These are phyloP conservation scores for Hydriomena furcata DNA, from an alignment of 2,888 invertebrate species.

Conservation along the genomic window DNA sequence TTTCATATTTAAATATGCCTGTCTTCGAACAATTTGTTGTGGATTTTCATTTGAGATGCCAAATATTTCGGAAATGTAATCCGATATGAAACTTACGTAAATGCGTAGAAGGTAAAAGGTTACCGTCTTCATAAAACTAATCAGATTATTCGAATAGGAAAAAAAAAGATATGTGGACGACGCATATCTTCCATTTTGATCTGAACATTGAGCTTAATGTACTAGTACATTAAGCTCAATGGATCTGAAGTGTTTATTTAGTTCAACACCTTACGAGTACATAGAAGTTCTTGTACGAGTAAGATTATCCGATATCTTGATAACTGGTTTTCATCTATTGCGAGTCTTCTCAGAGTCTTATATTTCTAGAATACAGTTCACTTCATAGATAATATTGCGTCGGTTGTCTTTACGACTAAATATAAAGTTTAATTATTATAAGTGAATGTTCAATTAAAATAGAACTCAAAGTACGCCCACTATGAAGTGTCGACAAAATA, in stretches of 20 bases:
- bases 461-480: conserved; percentile 8
- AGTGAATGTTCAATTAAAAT: neutral
- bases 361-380: conserved; percentile 20
- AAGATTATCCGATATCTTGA: conserved; percentile 25
- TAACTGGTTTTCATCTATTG: conserved; percentile 22
- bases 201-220: no score
- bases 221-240: no score
- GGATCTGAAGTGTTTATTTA: no score
- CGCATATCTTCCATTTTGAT: no score
- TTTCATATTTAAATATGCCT: conserved; percentile 14
- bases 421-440: conserved; percentile 1
- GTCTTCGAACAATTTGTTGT: conserved; percentile 3
- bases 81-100: no score
- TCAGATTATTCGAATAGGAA: no score
- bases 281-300: no score
- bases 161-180: no score
- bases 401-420: conserved; percentile 1
- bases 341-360: conserved; percentile 9
- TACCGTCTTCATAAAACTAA: no score
- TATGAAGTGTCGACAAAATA: neutral
- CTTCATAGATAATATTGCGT: conserved; percentile 3
- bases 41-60: conserved; percentile 1
- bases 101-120: no score
- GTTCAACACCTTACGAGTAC: no score
- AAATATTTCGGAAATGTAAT: neutral